Conservation (phyloP, 2,113 vertebrate species). For the Mobula hypostoma region DNA sequence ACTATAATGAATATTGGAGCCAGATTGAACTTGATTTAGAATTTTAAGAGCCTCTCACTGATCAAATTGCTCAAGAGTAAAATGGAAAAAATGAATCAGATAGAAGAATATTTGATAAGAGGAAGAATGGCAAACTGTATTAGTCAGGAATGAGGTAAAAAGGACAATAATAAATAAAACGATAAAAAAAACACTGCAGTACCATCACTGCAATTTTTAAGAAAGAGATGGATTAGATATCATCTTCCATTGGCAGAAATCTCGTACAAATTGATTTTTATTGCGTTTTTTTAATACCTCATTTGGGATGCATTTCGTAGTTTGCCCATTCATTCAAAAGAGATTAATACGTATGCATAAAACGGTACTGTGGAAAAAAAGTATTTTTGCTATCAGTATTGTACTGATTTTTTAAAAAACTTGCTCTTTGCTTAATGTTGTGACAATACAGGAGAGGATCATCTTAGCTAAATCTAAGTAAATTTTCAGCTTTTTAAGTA, state of each 20-base stretch:
- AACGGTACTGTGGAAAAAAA: background rate
- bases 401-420: background rate
- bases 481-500: background rate
- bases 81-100: background rate
- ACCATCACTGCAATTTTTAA: background rate
- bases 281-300: too few relatives aligned
- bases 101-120: background rate
- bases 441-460: background rate
- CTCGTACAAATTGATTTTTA: background rate
- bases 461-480: background rate
- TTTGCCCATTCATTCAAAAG: background rate
- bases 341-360: background rate
- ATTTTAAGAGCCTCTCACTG: background rate
- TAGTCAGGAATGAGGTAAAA: background rate
- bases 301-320: background rate
- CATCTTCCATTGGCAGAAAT: background rate
- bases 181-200: background rate
- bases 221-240: background rate
- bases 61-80: background rate
- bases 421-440: constrained; percentile 2
- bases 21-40: background rate
- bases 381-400: background rate
- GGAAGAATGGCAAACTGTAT: background rate
- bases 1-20: background rate
- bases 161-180: background rate